Evolutionary conservation across 2,888 invertebrate species (phyloP).

Genomic region (Cephonodes hylas): DNA sequence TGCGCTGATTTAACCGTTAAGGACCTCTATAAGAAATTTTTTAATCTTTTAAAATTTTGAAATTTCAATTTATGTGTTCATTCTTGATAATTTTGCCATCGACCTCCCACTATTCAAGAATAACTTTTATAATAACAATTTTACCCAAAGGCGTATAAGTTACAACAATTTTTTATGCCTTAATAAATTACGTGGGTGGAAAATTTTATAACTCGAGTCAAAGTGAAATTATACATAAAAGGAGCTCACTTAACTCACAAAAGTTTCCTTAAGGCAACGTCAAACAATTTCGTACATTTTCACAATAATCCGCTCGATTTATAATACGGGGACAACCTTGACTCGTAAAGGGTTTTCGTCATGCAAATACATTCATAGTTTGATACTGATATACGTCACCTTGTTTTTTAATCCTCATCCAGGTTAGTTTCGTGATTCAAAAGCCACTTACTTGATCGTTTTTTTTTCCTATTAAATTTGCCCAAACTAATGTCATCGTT

Average conservation of each 20-base stretch:
- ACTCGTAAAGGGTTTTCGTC: background rate
- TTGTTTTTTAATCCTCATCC: constrained; percentile 28
- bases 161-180: background rate
- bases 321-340: constrained; percentile 11
- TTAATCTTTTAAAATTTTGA: background rate
- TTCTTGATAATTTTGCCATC: background rate
- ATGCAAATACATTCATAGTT: background rate
- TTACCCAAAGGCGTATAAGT: background rate
- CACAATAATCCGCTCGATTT: background rate
- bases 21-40: background rate
- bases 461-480: background rate
- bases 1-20: background rate
- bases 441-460: background rate
- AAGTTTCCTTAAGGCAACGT: background rate
- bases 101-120: background rate
- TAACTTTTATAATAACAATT: background rate
- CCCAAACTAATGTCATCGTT: constrained; percentile 17
- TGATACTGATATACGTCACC: constrained; percentile 8
- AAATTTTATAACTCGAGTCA: background rate
- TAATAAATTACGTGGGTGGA: background rate
- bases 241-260: background rate
- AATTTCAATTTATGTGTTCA: background rate
- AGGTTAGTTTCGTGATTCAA: constrained; percentile 19
- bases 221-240: background rate
- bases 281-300: background rate